phyloP scores from a whole-genome alignment of 2,113 vertebrate species.

The Thamnaconus septentrionalis region DNA sequence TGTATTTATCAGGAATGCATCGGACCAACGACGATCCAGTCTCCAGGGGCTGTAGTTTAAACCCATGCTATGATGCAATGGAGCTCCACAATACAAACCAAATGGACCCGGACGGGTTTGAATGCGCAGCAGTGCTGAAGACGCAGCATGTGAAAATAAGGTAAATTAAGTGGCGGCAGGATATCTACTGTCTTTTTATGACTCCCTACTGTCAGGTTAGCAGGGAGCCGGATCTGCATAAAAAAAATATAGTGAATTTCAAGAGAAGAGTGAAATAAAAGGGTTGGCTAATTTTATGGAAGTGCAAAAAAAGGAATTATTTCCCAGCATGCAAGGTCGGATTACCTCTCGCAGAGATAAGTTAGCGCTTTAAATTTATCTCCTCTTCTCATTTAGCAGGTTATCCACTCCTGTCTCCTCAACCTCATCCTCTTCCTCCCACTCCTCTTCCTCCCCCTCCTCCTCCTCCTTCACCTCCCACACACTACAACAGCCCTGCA shows the following conservation, averaged over 20 bases:
- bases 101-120: background rate
- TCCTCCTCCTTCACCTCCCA: slow-evolving; percentile 51
- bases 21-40: too few species aligned
- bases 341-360: slow-evolving; percentile 32
- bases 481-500: slow-evolving; percentile 54
- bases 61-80: too few species aligned
- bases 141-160: slow-evolving; percentile 6
- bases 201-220: background rate
- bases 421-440: slow-evolving; percentile 27
- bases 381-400: slow-evolving; percentile 1
- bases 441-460: slow-evolving; percentile 42
- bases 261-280: background rate
- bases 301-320: slow-evolving; percentile 1
- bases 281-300: too few species aligned
- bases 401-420: background rate
- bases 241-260: slow-evolving; percentile 12
- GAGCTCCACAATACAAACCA: too few species aligned
- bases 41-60: too few species aligned
- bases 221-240: too few species aligned
- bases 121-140: slow-evolving; percentile 11
- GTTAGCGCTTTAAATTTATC: slow-evolving; percentile 40
- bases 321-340: background rate
- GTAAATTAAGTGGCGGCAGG: slow-evolving; percentile 17
- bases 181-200: slow-evolving; percentile 6
- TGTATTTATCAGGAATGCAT: too few species aligned